These are phyloP conservation scores for Apodemia mormo DNA, from an alignment of 2,888 invertebrate species.

Conservation along the genomic window DNA sequence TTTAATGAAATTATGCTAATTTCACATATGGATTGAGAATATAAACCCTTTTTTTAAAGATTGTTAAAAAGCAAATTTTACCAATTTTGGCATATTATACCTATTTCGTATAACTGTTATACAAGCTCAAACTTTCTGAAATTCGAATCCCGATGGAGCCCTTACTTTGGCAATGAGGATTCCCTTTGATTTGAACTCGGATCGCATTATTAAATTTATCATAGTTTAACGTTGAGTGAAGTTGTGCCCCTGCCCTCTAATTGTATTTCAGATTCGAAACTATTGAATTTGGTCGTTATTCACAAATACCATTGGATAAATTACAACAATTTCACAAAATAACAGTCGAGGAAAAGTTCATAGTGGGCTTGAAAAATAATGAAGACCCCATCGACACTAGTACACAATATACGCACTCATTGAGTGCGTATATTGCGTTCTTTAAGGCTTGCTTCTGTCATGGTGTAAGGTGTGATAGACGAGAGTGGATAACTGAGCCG, in stretches of 20 bases:
- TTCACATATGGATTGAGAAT: background rate
- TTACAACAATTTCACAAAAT: no score
- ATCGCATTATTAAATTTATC: conserved; percentile 10
- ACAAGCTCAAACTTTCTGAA: background rate
- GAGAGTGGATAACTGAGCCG: no score
- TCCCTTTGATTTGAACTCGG: conserved; percentile 5
- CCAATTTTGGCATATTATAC: background rate
- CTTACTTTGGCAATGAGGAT: conserved; percentile 3
- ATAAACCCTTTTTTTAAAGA: background rate
- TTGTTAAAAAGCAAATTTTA: background rate
- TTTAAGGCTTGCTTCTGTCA: no score
- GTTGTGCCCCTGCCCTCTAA: background rate
- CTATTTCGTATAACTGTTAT: background rate
- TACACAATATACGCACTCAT: no score
- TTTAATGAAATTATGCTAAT: background rate
- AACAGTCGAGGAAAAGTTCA: no score
- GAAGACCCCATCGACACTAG: no score
- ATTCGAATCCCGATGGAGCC: background rate
- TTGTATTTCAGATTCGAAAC: background rate
- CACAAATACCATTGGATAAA: no score
- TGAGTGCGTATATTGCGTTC: no score
- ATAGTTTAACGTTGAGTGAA: conserved; percentile 7
- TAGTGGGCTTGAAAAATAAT: no score
- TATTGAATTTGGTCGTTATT: background rate
- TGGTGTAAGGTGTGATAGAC: no score